Evolutionary conservation across 2,888 invertebrate genomes (phyloP), one percentile per base, ranked within the genome.

Genomic region (Sminthurides aquaticus): DNA sequence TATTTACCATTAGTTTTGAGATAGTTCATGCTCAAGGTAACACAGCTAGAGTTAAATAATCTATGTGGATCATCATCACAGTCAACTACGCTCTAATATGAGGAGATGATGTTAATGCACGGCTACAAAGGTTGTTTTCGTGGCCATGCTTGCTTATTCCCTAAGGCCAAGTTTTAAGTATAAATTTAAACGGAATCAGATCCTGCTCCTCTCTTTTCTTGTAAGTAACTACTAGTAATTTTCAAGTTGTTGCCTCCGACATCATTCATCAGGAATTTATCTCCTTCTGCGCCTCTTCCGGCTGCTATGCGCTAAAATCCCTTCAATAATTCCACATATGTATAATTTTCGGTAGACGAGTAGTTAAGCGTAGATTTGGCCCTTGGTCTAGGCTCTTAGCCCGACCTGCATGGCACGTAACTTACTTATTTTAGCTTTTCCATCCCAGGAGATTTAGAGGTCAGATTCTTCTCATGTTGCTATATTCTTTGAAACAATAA

Each of bases 41-140:
- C 18, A 20, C 52, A 52, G 26, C 25, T n/a, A 60, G 28, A 60
- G 49, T 60, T 60, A 60, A 60, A 60, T 62, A 62, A 61, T 62
- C 62, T 62, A 62, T 62, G 62, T 62, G 62, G 62, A 62, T 57
- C 62, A 62, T 62, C 62, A 15, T 57, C 20, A 27, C 34, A 57
- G 25, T 62, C 34, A 15, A 28, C 28, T 24, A 57, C 22, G 3
- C 22, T 15, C n/a, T 24, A 61, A 27, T 29, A 61, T 52, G 54
- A 18, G 43, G 43, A 43, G 18, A 43, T 43, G 43, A 43, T 11
- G 43, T 11, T 43, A 18, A 43, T 8, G 18, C 43, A 43, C 11
- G 43, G 18, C 18, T 43, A 11, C 11, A 43, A n/a, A n/a, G n/a
- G n/a, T n/a, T n/a, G n/a, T n/a, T n/a, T n/a, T n/a, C n/a, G n/a